Percentiles rank a stretch among this genome's conserved stretches.
Evolutionary conservation across 2,797 vertebrate species (phyloP).

Genomic region (Crenichthys baileyi): DNA sequence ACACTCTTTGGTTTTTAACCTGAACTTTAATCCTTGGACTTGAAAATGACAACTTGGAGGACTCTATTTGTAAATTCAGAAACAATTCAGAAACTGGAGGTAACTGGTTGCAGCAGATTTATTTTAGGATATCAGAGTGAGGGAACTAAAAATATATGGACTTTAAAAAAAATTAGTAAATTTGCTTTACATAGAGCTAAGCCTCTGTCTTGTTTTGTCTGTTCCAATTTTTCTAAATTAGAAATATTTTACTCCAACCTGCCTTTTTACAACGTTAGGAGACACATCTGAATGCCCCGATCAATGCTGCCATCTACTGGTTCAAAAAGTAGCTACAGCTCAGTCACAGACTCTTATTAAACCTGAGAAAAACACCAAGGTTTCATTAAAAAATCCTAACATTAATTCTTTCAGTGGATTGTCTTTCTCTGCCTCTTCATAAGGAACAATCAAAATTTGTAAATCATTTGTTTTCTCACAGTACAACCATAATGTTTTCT

Average conservation of each 20-base stretch:
- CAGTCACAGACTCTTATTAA: not conserved
- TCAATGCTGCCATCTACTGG: conserved; percentile 20
- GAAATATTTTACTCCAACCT: too few species aligned
- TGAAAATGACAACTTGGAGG: not conserved
- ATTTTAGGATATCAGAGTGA: not conserved
- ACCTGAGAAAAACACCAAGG: not conserved
- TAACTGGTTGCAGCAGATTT: not conserved
- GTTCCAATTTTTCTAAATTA: not conserved
- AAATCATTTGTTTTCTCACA: too few species aligned
- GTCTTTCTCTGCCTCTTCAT: not conserved
- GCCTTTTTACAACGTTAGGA: too few species aligned
- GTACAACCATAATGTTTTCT: too few species aligned
- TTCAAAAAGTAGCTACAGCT: not conserved
- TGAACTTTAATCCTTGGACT: not conserved
- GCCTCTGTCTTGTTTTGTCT: not conserved
- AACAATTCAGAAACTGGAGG: not conserved
- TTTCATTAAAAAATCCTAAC: not conserved
- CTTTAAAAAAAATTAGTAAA: not conserved
- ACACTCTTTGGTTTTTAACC: not conserved
- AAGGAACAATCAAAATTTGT: not conserved
- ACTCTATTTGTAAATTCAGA: not conserved
- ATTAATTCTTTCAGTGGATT: not conserved
- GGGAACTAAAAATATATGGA: not conserved
- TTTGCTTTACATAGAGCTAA: not conserved
- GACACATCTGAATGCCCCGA: not conserved